phyloP scores from a whole-genome alignment of 1,140 invertebrate species.

The Aricia agestis region DNA sequence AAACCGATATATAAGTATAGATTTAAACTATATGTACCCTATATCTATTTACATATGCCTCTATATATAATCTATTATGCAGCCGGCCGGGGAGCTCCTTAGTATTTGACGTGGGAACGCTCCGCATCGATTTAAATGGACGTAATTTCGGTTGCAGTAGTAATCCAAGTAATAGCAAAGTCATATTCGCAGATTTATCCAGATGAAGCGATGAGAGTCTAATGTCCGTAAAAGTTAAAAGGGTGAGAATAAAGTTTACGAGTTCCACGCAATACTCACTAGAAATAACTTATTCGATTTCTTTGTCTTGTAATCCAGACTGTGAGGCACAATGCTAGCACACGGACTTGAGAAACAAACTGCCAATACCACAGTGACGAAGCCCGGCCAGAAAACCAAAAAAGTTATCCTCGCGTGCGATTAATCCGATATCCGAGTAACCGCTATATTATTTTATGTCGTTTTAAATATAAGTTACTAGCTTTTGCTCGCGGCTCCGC shows the following conservation, averaged over 20 bases:
- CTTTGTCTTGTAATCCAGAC: too few relatives aligned
- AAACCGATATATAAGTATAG: conserved; percentile 69
- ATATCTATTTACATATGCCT: conserved; percentile 68
- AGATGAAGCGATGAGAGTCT: too few relatives aligned
- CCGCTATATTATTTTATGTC: not conserved
- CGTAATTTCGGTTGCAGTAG: too few relatives aligned
- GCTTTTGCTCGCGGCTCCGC: too few relatives aligned
- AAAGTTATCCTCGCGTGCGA: not conserved
- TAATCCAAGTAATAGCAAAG: not conserved
- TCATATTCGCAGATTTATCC: not conserved
- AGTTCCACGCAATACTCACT: too few relatives aligned
- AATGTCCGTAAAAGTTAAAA: too few relatives aligned
- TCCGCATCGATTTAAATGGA: conserved; percentile 39
- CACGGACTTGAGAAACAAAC: too few relatives aligned
- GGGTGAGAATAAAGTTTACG: too few relatives aligned
- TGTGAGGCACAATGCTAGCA: too few relatives aligned
- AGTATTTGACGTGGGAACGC: conserved; percentile 48
- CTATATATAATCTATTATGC: conserved; percentile 71
- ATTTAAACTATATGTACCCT: conserved; percentile 72
- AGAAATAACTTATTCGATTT: too few relatives aligned
- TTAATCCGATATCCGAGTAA: not conserved
- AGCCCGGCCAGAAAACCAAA: not conserved
- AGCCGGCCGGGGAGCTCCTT: conserved; percentile 59
- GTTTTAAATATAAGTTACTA: too few relatives aligned
- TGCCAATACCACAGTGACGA: not conserved